phyloP scores from a whole-genome alignment of 2,113 vertebrate genomes.

The Psittacus erithacus region DNA sequence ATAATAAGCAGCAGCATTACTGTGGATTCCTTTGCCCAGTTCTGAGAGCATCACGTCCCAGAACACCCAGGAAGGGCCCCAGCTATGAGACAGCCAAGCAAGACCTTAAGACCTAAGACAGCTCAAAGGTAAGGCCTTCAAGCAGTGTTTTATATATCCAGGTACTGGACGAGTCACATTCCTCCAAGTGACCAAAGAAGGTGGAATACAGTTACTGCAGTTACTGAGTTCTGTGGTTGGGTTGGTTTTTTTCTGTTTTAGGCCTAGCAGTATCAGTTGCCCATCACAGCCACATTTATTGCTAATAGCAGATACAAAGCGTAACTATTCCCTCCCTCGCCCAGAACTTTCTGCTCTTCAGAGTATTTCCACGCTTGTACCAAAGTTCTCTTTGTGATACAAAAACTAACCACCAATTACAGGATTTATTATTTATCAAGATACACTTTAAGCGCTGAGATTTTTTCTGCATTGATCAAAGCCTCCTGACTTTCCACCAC shows the following conservation, averaged over 20 bases:
- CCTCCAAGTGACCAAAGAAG: background rate
- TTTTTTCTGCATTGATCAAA: background rate
- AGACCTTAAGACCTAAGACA: background rate
- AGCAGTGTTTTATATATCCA: background rate
- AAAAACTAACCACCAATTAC: background rate
- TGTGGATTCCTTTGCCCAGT: background rate
- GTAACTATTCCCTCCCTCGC: background rate
- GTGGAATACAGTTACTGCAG: background rate
- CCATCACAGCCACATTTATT: background rate
- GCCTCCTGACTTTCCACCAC: background rate
- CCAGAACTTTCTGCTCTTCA: background rate
- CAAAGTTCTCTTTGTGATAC: background rate
- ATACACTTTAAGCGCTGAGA: background rate
- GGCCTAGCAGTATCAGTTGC: accelerated
- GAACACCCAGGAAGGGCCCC: background rate
- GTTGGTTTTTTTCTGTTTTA: background rate
- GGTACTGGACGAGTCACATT: background rate
- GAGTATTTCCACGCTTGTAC: background rate
- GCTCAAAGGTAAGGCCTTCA: background rate
- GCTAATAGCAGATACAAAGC: background rate
- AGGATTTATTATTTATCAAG: background rate
- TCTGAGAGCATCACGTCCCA: background rate
- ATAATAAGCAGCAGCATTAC: background rate
- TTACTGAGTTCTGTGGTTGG: background rate
- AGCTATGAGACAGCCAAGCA: background rate